Base-by-base conservation (phyloP, 2,797 vertebrate species). In the Eospalax fontanierii region DNA sequence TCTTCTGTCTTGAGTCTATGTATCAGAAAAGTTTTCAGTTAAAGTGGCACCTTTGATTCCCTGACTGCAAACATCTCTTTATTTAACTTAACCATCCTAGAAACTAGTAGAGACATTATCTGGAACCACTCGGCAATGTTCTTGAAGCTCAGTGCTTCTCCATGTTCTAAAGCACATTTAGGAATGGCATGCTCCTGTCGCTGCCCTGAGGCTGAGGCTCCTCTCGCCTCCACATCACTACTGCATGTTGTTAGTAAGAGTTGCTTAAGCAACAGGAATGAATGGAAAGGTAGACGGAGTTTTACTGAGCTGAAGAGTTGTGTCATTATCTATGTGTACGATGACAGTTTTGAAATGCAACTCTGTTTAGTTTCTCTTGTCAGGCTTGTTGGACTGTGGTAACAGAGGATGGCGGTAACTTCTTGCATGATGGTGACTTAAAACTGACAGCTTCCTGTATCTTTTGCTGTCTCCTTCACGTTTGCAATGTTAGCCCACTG, bases 381-480 rank as follows among this genome's bases (percentile, higher is more conserved):
- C 92, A 90, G 59, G 90, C 93, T 98, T 97, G 97, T 95, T 97
- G 94, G 93, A 85, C 87, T 95, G 92, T 95, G 81, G 94, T 93
- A 96, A 94, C 96, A 96, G 97, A 97, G 80, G n/a, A n/a, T 92
- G 96, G 86, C n/a, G n/a, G n/a, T n/a, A 71, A 94, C 95, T 98
- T 97, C 89, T 93, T 98, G 95, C 59, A 75, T 96, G 94, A 65
- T 96, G 81, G 81, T 96, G 92, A 97, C 96, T 97, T 98, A 4
- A 97, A 98, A 98, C 97, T 82, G 89, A 95, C 91, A 97, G 97
- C 97, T 79, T 85, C 18, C 65, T 88, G 46, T 63, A 28, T 84
- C 95, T 95, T 33, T 6, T 88, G 78, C 26, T 79, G 95, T 97
- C 95, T 84, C 74, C 80, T 97, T 96, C 73, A 88, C 74, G 30